Base-by-base conservation (phyloP, 2,888 invertebrate genomes). In the Tyria jacobaeae region DNA sequence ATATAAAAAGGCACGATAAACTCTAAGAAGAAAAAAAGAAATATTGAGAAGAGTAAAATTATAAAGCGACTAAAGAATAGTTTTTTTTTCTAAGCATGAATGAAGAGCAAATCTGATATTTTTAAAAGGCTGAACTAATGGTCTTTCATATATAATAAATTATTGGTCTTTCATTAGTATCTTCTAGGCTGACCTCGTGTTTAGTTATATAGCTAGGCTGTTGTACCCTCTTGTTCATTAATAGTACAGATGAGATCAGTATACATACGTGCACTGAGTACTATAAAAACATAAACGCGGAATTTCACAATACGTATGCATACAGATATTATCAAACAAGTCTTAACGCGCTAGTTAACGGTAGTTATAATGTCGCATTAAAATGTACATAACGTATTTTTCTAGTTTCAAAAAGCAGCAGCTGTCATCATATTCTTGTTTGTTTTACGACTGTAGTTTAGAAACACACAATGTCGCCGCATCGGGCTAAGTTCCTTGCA, bases 281-380 rank as follows among this genome's bases (percentile, higher is more conserved):
- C 9, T 49, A 49, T 12, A 25, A 62, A 66, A 24, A 41, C n/a
- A 41, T 47, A 77, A 81, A 79, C 78, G 78, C 75, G 71, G 73
- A 61, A 66, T 65, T 77, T 69, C 68, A 79, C 73, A 66, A 72
- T 71, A 60, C 60, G 62, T 62, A 62, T 68, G 71, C 64, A 69
- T 70, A 41, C 66, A 79, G 78, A 82, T 82, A 82, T 80, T 78
- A 82, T 83, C 82, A 81, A 79, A 78, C 76, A 68, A 76, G 76
- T 76, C 76, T 70, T 74, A 81, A 75, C 73, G 66, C 71, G 75
- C 66, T 84, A 79, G 78, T 82, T 82, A 85, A 85, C 85, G 79
- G 82, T 84, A 73, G 75, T 79, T 84, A 78, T 86, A 87, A 88
- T 86, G 78, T 78, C 78, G 68, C 86, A 89, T 88, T 87, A 85